Base-by-base conservation (phyloP, 2,888 invertebrate species). In the Caenorhabditis sinica region DNA sequence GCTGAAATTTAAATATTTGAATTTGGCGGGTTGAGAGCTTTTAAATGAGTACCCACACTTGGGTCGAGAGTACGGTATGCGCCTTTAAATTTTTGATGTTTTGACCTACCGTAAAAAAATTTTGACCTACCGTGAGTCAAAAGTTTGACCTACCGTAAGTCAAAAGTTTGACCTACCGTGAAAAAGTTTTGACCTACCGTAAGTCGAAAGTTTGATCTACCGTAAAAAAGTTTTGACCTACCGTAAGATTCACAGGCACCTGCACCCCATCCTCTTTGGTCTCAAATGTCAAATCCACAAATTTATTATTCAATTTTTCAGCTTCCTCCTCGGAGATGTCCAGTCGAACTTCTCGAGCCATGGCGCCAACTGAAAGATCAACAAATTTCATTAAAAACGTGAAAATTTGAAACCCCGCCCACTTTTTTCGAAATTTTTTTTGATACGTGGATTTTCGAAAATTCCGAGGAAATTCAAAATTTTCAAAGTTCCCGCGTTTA, bases 291-390 rank as follows among this genome's bases (percentile, higher is more conserved):
- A 83, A 20, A 13, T 83, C 83, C 20, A 74, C 25, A 33, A 83
- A 83, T 74, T 75, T 61, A 25, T 71, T 71, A 11, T 79, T 74
- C 36, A 71, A 63, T 28, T 75, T 83, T 15, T 51, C 20, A 1
- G 83, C 23, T 0, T 80, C 75, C 25, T 75, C 60, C 28, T 81
- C 81, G 6, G 40, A 60, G 25, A 83, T 23, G 28, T 84, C 81
- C 11, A 84, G 33, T 23, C 72, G 45, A 1, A 85, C 85, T 63
- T 85, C 82, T 69, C 58, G 74, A 36, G 82, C 85, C 81, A 85
- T 68, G 9, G 85, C 51, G n/a, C 82, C 82, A 15, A 82, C 85
- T 84, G 73, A 53, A 75, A 81, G 28, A 51, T 20, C 20, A 13
- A 0, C 1, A 17, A n/a, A n/a, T 49, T 49, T 49, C 15, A 13